phyloP scores from a whole-genome alignment of 2,113 vertebrate species.

The Limnothrissa miodon region DNA sequence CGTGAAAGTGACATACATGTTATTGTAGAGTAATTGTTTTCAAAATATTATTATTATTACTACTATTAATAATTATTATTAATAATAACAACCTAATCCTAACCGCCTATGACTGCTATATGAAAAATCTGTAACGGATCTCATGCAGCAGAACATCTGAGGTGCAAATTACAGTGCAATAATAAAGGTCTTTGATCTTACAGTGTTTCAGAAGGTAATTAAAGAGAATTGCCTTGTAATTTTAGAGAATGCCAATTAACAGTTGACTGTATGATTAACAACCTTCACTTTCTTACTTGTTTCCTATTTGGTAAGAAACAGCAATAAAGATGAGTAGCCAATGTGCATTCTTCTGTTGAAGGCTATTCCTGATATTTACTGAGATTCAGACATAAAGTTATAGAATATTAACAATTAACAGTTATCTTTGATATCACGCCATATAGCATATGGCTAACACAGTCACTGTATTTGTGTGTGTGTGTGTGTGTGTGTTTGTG shows the following conservation, averaged over 20 bases:
- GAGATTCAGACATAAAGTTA: background rate
- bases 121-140: background rate
- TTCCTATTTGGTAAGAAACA: background rate
- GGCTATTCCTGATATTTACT: background rate
- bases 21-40: background rate
- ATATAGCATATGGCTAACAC: too few relatives aligned
- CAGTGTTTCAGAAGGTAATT: background rate
- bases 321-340: background rate
- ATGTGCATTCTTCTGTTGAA: background rate
- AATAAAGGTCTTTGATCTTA: background rate
- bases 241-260: background rate
- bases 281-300: background rate
- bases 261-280: background rate
- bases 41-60: conserved; percentile 8
- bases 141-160: background rate
- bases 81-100: too few relatives aligned
- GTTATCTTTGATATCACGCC: too few relatives aligned
- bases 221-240: background rate
- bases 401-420: background rate
- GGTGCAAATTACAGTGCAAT: conserved; percentile 5
- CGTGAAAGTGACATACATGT: background rate
- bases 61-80: too few relatives aligned
- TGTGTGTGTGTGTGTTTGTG: background rate
- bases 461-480: background rate
- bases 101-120: too few relatives aligned